phyloP scores from a whole-genome alignment of 1,140 invertebrate genomes.

The Tetragonula clypearis region DNA sequence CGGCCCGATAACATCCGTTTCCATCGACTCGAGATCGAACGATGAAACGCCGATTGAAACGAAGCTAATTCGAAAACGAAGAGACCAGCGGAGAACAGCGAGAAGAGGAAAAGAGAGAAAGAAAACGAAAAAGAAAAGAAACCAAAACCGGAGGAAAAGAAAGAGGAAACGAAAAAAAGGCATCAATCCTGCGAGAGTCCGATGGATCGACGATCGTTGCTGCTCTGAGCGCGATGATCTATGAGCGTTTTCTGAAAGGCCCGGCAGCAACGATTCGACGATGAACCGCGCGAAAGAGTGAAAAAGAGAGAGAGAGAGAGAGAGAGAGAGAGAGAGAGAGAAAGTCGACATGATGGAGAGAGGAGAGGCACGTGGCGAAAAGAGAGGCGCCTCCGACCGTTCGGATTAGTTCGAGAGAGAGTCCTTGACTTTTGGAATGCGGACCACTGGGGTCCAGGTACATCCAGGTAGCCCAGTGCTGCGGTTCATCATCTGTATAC shows the following conservation, averaged over 20 bases:
- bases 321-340: not conserved
- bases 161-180: not conserved
- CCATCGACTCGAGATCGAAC: too few relatives aligned
- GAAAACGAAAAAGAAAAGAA: not conserved
- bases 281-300: not conserved
- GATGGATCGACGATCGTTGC: not conserved
- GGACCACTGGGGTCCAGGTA: conserved; percentile 63
- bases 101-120: not conserved
- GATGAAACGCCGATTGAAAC: not conserved
- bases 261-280: conserved; percentile 16
- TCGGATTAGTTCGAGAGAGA: conserved; percentile 59
- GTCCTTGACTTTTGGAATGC: conserved; percentile 74
- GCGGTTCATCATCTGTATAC: conserved; percentile 22
- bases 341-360: not conserved
- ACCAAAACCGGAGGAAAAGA: not conserved
- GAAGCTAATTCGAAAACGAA: not conserved
- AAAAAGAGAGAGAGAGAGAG: not conserved
- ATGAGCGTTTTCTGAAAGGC: conserved; percentile 51
- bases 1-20: too few relatives aligned
- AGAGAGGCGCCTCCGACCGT: conserved; percentile 57
- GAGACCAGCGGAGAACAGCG: too few relatives aligned
- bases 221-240: conserved; percentile 16
- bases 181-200: not conserved
- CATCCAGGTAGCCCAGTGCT: conserved; percentile 61
- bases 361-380: conserved; percentile 36